phyloP scores from a whole-genome alignment of 2,797 vertebrate genomes.

The Myotis findleyi region DNA sequence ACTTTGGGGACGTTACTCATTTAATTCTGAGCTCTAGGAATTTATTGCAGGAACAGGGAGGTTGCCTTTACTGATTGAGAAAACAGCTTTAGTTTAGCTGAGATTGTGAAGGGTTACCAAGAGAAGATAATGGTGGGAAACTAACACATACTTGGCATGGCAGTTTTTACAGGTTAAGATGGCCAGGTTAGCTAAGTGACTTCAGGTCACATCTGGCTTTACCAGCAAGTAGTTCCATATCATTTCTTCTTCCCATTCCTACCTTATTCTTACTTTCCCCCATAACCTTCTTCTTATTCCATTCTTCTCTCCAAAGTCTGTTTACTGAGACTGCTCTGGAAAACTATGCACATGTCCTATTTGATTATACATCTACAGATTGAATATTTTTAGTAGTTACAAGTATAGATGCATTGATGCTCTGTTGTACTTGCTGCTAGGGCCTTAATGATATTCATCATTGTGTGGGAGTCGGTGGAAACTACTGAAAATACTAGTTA shows the following conservation, averaged over 20 bases:
- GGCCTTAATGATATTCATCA: neutral
- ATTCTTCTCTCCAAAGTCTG: neutral
- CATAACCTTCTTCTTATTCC: neutral
- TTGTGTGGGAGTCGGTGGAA: neutral
- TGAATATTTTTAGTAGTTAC: neutral
- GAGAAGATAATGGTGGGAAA: neutral
- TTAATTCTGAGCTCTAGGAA: conserved; percentile 1
- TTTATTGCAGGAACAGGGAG: neutral
- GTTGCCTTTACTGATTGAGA: neutral
- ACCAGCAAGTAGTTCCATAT: neutral
- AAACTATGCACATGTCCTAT: neutral
- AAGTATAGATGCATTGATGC: neutral
- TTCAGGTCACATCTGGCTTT: neutral
- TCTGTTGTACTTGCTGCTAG: neutral
- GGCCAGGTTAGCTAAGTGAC: neutral
- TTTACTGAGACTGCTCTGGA: neutral
- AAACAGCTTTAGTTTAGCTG: neutral
- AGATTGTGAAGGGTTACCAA: neutral
- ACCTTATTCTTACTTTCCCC: neutral
- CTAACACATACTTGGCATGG: too few species aligned
- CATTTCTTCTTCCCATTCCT: neutral
- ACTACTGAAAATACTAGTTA: neutral
- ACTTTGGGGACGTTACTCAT: neutral
- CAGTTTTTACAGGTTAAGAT: neutral
- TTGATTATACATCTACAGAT: neutral